Base-by-base conservation (phyloP, 2,113 vertebrate species). In the Rhinolophus ferrumequinum region DNA sequence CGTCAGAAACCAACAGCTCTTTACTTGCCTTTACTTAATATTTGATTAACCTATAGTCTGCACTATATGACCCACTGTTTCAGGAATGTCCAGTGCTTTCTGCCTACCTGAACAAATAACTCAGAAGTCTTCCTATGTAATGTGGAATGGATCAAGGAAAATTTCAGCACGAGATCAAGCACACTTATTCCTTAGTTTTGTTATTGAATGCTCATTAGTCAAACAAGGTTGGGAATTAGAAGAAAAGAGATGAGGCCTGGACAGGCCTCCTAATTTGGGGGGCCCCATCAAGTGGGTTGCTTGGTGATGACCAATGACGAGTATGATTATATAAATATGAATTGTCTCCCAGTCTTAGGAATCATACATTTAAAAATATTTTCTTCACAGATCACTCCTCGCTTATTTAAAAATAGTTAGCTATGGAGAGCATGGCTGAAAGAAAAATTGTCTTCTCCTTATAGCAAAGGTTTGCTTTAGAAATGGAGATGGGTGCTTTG, bases 381-480 rank as follows among this genome's bases (percentile, higher is more conserved):
- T 69, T 77, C 16, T 90, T 92, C 22, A 35, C 30, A 33, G 38
- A 15, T 15, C 16, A 30, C 21, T 82, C 9, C 12, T 38, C 92
- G 6, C 16, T 96, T 94, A 64, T 87, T 87, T 95, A 50, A 69
- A 90, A 79, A 64, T 86, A 73, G 22, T 90, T 38, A 79, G 33
- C 54, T 41, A 5, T 87, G 10, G 56, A 50, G 88, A 52, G 15
- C 28, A 76, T 64, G 81, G 44, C 67, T 66, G 54, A 95, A 81
- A 88, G 62, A 41, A 93, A 84, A 90, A 72, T 52, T 50, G 5
- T 77, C 60, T 62, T 89, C 21, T 92, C n/a, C 60, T 86, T 73
- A 16, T 38, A 95, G 22, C 73, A 93, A 58, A 96, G 67, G 22
- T 83, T 84, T 92, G 69, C 80, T 81, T 85, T 95, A 81, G 52